These are phyloP conservation scores for Homalodisca vitripennis DNA, from an alignment of 1,140 invertebrate species.

Conservation along the genomic window DNA sequence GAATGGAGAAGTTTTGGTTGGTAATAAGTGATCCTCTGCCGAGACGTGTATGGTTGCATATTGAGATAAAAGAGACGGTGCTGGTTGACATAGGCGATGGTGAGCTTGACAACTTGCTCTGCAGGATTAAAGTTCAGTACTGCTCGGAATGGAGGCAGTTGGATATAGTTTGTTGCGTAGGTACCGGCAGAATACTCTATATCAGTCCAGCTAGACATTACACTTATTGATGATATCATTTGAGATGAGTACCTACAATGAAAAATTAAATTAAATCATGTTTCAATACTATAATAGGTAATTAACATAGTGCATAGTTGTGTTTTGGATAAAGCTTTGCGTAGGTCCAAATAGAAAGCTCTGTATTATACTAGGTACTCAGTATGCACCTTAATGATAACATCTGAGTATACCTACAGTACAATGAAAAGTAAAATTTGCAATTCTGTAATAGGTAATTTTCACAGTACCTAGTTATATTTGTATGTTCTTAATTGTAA, in stretches of 20 bases:
- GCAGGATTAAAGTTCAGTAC: neutral
- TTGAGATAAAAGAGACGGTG: constrained; percentile 7
- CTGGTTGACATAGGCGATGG: neutral
- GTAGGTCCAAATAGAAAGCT: too few species aligned
- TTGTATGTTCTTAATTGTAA: too few species aligned
- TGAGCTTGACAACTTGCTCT: neutral
- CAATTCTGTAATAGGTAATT: too few species aligned
- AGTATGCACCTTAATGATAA: too few species aligned
- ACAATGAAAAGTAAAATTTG: too few species aligned
- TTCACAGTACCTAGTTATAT: too few species aligned
- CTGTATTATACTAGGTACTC: too few species aligned
- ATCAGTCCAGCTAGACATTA: neutral
- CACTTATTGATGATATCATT: neutral
- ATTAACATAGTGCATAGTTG: too few species aligned
- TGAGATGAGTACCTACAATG: neutral
- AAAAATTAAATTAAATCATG: too few species aligned
- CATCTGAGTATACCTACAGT: too few species aligned
- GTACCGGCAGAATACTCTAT: constrained; percentile 1
- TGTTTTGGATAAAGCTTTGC: too few species aligned
- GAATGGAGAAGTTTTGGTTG: neutral
- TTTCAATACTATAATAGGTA: too few species aligned
- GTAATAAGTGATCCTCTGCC: neutral
- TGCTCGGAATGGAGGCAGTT: neutral
- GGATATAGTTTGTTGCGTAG: constrained; percentile 8
- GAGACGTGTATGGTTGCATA: constrained; percentile 10